Conservation (phyloP, 1,140 invertebrate species). For the Meloidogyne floridensis region DNA sequence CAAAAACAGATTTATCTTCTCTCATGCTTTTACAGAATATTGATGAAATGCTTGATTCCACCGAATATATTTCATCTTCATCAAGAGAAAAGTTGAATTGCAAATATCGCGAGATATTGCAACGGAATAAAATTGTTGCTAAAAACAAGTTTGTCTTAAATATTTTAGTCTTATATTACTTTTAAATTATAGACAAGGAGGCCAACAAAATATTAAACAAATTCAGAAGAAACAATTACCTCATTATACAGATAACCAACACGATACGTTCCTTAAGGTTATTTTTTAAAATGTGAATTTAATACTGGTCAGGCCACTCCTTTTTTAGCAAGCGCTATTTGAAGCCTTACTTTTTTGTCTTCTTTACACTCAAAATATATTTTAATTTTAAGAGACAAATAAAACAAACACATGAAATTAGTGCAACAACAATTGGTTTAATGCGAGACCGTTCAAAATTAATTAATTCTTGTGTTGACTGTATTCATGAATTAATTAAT, state of each 20-base stretch:
- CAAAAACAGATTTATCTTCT: background rate
- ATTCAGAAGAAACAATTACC: no score
- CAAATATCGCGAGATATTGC: background rate
- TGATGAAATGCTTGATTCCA: background rate
- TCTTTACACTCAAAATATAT: background rate
- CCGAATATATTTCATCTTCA: background rate
- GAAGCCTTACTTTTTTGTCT: background rate
- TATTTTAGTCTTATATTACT: background rate
- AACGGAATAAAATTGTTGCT: background rate
- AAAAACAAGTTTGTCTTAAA: background rate
- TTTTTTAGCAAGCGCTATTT: background rate
- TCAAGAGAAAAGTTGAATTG: background rate
- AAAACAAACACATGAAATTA: conserved; percentile 24
- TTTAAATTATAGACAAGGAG: background rate
- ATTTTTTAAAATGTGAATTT: no score
- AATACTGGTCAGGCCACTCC: background rate
- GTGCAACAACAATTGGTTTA: conserved; percentile 18
- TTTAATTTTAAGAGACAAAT: conserved; percentile 15
- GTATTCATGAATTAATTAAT: conserved; percentile 29
- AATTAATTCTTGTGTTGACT: conserved; percentile 23
- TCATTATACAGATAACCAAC: no score
- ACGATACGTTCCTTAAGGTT: background rate
- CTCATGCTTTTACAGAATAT: background rate
- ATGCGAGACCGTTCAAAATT: conserved; percentile 20
- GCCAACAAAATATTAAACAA: background rate